Base-by-base conservation (phyloP, 2,113 vertebrate genomes). In the Ochotona princeps region DNA sequence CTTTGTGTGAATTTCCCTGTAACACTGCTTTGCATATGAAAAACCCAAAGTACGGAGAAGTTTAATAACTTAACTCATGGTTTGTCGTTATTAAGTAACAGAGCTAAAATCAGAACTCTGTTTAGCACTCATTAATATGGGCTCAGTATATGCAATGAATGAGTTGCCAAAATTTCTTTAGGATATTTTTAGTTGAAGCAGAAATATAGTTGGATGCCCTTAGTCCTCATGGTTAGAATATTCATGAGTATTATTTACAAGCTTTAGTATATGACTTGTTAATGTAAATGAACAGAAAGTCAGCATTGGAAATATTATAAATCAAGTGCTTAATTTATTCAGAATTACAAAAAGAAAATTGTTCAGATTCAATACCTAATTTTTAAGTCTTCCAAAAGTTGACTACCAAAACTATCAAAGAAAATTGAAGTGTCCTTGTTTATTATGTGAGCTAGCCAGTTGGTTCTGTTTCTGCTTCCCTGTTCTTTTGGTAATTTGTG, bases 301-400 rank as follows among this genome's bases (percentile, higher is more conserved):
- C 17, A 76, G 63, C 63, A 81, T 17, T 10, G 12, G 60, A 74
- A 81, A 11, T 47, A 83, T 87, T 93, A 44, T 73, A 81, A 87
- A 81, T 76, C 25, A 66, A 61, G 11, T 17, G 38, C 18, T 73
- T 70, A 79, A 35, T 89, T 85, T 8, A 89, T 18, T 35, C 21
- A 72, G 0, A 44, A 7, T 35, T 44, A 8, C 57, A 30, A 60
- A 86, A 74, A 90, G 21, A 32, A 81, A 61, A 44, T 30, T 25
- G 2, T 44, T 32, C 32, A 70, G n/a, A n/a, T 79, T 67, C 5
- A 94, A 18, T 63, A 14, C 20, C 13, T 1, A 61, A 54, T 2
- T 92, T 88, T 54, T 83, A 80, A 91, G 44, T 91, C 57, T 96
- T 30, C n/a, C 57, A 30, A 66, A 87, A 57, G 14, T 73, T 88